These are phyloP conservation scores for Sebastes hubbsi DNA, from an alignment of 2,797 vertebrate species.

Conservation along the genomic window DNA sequence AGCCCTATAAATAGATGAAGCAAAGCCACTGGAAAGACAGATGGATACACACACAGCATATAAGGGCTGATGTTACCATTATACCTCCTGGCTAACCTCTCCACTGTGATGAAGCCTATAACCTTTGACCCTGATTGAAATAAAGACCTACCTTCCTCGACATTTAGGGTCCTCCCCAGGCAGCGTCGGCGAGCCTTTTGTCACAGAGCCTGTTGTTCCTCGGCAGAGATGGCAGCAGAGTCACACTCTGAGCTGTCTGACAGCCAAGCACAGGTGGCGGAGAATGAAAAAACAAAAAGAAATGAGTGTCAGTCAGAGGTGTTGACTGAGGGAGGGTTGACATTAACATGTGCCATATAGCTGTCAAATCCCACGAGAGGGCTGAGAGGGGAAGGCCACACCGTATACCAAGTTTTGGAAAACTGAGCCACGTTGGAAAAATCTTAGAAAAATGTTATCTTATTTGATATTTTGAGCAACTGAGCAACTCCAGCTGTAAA, in stretches of 20 bases:
- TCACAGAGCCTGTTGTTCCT: constrained; percentile 66
- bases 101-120: not conserved
- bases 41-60: constrained; percentile 30
- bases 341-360: constrained; percentile 33
- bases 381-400: not conserved
- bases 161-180: constrained; percentile 48
- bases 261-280: constrained; percentile 75
- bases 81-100: not conserved
- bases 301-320: constrained; percentile 54
- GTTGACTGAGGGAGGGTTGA: constrained; percentile 42
- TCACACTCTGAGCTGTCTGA: constrained; percentile 61
- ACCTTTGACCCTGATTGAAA: constrained; percentile 41
- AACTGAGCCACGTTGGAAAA: not conserved
- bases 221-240: constrained; percentile 50
- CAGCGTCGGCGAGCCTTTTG: constrained; percentile 63
- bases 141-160: constrained; percentile 66
- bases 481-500: not conserved
- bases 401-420: not conserved
- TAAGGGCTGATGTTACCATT: constrained; percentile 19
- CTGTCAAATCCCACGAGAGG: constrained; percentile 30
- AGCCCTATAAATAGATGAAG: constrained; percentile 74
- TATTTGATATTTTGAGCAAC: not conserved
- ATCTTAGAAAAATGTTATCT: not conserved
- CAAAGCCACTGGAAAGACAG: constrained; percentile 30
- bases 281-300: constrained; percentile 73